phyloP scores from a whole-genome alignment of 2,888 invertebrate genomes.

The Macroteleia sp. region DNA sequence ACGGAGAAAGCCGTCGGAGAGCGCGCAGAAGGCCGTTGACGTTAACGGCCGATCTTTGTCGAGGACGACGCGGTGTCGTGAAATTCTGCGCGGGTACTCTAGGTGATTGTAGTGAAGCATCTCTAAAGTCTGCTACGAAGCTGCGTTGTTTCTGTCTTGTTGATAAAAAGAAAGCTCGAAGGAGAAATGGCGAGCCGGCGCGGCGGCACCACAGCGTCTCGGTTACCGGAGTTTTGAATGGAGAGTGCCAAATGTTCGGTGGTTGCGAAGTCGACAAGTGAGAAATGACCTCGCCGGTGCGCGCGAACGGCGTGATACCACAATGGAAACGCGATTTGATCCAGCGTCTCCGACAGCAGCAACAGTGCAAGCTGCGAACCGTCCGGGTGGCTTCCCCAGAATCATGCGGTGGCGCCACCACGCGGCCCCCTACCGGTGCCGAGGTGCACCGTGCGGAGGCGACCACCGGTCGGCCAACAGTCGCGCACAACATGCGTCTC shows the following conservation, averaged over 20 bases:
- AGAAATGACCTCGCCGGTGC: constrained; percentile 17
- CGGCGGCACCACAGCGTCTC: not conserved
- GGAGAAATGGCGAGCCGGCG: constrained; percentile 9
- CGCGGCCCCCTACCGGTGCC: constrained; percentile 61
- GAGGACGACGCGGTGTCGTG: constrained; percentile 5
- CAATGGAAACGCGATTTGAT: constrained; percentile 93
- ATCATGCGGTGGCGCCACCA: constrained; percentile 67
- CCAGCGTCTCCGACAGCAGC: constrained; percentile 85
- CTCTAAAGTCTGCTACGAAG: too few species aligned
- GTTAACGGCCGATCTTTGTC: constrained; percentile 14
- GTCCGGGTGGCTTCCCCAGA: constrained; percentile 57
- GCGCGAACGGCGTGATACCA: constrained; percentile 85
- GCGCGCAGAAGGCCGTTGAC: constrained; percentile 34
- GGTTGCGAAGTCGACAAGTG: not conserved
- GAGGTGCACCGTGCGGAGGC: constrained; percentile 63
- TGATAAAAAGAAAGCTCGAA: too few species aligned
- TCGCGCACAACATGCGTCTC: constrained; percentile 82
- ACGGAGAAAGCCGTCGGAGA: constrained; percentile 43
- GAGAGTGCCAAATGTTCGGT: not conserved
- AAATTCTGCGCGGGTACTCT: not conserved
- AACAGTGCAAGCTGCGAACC: constrained; percentile 71
- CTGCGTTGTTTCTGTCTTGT: too few species aligned
- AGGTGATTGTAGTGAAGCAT: not conserved
- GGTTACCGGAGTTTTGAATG: not conserved
- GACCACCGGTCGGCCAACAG: constrained; percentile 72